These are phyloP conservation scores for Labeo catla DNA, from an alignment of 2,113 vertebrate genomes.

Conservation along the genomic window DNA sequence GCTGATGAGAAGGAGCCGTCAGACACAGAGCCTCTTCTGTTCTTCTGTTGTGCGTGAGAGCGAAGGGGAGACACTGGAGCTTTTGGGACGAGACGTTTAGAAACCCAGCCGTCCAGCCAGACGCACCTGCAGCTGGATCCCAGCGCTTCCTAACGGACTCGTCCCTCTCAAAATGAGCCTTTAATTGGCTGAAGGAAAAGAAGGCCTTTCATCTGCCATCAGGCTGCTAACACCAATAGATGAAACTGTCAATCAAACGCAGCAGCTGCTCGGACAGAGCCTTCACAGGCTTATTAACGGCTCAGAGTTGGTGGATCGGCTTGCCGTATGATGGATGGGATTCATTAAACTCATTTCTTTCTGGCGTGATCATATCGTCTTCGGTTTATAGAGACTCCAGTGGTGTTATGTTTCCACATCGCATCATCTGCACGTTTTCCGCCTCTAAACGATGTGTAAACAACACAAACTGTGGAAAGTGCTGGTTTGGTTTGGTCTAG, in stretches of 20 bases:
- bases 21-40: neutral
- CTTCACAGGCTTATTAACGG: slow-evolving; percentile 78
- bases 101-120: neutral
- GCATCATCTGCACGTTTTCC: neutral
- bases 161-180: slow-evolving; percentile 57
- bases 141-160: neutral
- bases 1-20: neutral
- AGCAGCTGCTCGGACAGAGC: slow-evolving; percentile 73
- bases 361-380: slow-evolving; percentile 51
- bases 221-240: slow-evolving; percentile 74
- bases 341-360: slow-evolving; percentile 79
- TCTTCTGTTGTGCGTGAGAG: neutral
- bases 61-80: neutral
- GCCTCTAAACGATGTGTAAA: neutral
- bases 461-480: too few relatives aligned
- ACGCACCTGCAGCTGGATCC: slow-evolving; percentile 39
- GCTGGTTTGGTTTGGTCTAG: neutral
- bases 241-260: slow-evolving; percentile 76
- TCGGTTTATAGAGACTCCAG: neutral
- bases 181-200: slow-evolving; percentile 71
- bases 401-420: neutral
- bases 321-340: slow-evolving; percentile 75
- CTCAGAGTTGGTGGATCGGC: slow-evolving; percentile 79
- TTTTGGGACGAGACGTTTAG: slow-evolving; percentile 37
- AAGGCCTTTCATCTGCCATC: slow-evolving; percentile 63